Conservation (phyloP, 1,140 invertebrate genomes). For the Riptortus pedestris region DNA sequence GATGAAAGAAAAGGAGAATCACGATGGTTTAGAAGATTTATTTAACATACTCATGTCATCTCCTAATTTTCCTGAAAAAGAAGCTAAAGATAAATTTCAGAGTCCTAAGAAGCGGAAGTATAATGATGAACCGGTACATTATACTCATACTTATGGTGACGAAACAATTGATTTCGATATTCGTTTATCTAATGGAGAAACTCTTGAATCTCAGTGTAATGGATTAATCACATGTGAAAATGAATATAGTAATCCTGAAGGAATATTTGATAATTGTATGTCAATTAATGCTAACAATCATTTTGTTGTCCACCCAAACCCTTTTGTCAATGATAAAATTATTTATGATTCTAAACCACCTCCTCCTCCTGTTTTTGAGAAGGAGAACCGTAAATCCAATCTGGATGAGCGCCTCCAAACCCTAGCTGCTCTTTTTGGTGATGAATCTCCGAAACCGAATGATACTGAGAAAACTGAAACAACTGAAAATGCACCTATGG, state of each 20-base stretch:
- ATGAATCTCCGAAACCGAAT: not conserved
- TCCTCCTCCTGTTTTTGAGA: not conserved
- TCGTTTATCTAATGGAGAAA: not conserved
- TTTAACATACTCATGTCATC: conserved; percentile 7
- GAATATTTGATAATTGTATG: not conserved
- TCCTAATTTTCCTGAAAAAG: not conserved
- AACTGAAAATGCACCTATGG: not conserved
- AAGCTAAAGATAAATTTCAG: not conserved
- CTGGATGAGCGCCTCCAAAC: not conserved
- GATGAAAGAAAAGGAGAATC: not conserved
- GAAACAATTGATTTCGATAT: not conserved
- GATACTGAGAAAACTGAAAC: not conserved
- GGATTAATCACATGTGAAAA: not conserved
- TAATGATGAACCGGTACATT: not conserved
- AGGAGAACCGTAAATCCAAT: not conserved
- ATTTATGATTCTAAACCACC: not conserved
- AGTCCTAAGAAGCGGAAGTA: conserved; percentile 8
- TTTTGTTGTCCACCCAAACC: too few relatives aligned
- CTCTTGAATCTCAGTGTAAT: not conserved
- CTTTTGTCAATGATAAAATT: too few relatives aligned
- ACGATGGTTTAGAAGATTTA: not conserved
- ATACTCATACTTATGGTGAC: too few relatives aligned
- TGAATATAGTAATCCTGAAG: not conserved
- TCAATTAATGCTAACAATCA: not conserved
- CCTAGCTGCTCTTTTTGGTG: not conserved